Evolutionary conservation across 2,888 invertebrate genomes (phyloP).

Genomic region (Parascotia fuliginaria): DNA sequence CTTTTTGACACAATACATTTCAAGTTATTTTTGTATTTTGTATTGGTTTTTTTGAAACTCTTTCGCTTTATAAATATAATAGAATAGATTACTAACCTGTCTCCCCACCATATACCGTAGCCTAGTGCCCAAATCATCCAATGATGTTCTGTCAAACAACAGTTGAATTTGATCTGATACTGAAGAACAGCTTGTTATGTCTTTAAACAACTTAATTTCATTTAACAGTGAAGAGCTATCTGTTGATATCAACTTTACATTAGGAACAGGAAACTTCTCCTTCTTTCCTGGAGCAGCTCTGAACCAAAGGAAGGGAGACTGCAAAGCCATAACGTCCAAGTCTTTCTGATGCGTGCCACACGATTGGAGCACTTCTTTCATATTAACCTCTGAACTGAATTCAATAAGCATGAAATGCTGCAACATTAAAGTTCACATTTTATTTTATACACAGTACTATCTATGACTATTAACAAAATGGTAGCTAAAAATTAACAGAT

Average conservation of each 20-base stretch:
- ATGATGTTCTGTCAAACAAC: slow-evolving; percentile 86
- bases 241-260: slow-evolving; percentile 50
- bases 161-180: slow-evolving; percentile 89
- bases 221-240: slow-evolving; percentile 78
- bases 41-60: too few relatives aligned
- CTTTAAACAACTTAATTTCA: slow-evolving; percentile 72
- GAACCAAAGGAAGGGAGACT: slow-evolving; percentile 91
- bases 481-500: too few relatives aligned
- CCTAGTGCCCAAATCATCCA: slow-evolving; percentile 90
- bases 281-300: slow-evolving; percentile 72
- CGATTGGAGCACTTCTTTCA: slow-evolving; percentile 82
- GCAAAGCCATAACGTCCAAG: slow-evolving; percentile 86
- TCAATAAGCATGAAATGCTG: slow-evolving; percentile 92
- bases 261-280: slow-evolving; percentile 41
- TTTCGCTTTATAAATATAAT: too few relatives aligned
- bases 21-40: too few relatives aligned
- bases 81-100: slow-evolving; percentile 72
- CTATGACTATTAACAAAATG: background rate
- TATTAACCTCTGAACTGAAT: slow-evolving; percentile 84
- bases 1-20: too few relatives aligned
- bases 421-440: background rate
- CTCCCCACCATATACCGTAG: slow-evolving; percentile 91
- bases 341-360: slow-evolving; percentile 86
- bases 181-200: slow-evolving; percentile 77
- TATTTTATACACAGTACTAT: background rate